Conservation (phyloP, 2,888 invertebrate species). For the Meliscaeva auricollis region DNA sequence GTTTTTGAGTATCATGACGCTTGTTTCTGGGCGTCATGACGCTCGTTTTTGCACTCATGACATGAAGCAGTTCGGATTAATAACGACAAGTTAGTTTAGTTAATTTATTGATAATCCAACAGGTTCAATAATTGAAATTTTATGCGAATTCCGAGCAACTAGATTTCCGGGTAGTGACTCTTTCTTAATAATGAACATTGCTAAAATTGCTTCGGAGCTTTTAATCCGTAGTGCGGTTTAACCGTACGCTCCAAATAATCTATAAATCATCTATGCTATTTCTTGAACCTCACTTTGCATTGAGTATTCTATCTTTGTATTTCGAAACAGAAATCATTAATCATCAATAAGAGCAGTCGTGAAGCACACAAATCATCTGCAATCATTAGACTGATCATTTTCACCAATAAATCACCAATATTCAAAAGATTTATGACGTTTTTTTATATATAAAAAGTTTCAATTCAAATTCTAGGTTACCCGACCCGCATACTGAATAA, state of each 20-base stretch:
- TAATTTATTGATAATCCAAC: no score
- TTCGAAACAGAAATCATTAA: not conserved
- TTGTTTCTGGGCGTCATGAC: no score
- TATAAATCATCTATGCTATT: not conserved
- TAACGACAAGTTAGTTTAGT: no score
- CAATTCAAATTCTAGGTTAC: conserved; percentile 20
- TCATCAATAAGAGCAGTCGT: not conserved
- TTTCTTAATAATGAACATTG: no score
- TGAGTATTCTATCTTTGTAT: no score
- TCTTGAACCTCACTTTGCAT: not conserved
- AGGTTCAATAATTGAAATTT: no score
- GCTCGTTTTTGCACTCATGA: no score
- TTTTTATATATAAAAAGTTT: conserved; percentile 6
- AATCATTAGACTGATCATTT: conserved; percentile 58
- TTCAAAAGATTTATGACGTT: conserved; percentile 59
- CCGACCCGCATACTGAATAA: not conserved
- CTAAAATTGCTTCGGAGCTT: no score
- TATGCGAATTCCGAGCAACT: no score
- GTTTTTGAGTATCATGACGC: no score
- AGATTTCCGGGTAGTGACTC: no score
- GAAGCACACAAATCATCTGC: conserved; percentile 56
- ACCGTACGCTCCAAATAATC: not conserved
- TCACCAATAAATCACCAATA: conserved; percentile 64
- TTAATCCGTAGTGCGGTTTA: not conserved
- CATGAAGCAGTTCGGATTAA: no score